Conservation (phyloP, 2,797 vertebrate species). For the Phylloscopus collybita region DNA sequence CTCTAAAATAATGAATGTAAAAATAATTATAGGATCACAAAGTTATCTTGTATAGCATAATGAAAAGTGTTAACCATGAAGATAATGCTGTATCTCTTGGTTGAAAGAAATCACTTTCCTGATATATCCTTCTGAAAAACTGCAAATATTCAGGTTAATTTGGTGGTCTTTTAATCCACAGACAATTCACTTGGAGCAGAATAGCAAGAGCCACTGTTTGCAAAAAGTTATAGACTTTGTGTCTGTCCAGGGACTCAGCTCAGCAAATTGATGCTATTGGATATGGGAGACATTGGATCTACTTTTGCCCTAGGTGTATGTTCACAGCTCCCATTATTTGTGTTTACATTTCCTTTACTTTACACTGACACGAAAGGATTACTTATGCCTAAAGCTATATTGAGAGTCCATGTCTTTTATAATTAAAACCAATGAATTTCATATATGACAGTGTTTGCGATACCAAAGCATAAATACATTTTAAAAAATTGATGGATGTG, state of each 20-base stretch:
- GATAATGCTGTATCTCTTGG: conserved; percentile 40
- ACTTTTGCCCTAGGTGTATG: neutral
- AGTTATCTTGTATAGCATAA: conserved; percentile 59
- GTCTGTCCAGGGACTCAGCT: neutral
- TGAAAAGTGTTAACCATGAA: conserved; percentile 54
- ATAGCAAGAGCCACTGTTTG: conserved; percentile 5
- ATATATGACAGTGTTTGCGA: neutral
- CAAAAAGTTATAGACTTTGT: neutral
- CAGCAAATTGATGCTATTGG: neutral
- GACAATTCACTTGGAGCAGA: conserved; percentile 5
- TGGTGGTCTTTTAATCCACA: conserved; percentile 41
- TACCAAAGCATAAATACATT: neutral
- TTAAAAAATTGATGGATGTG: rapidly evolving
- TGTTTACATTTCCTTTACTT: neutral
- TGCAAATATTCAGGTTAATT: conserved; percentile 54
- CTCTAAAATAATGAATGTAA: conserved; percentile 73
- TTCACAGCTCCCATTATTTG: neutral
- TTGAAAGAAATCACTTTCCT: conserved; percentile 51
- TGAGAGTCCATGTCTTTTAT: neutral
- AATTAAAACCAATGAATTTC: neutral
- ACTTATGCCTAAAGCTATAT: neutral
- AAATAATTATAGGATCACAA: conserved; percentile 73
- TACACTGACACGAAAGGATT: neutral
- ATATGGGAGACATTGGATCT: neutral
- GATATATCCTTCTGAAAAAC: conserved; percentile 42